phyloP scores from a whole-genome alignment of 2,888 invertebrate genomes.

The Aleiodes testaceus region DNA sequence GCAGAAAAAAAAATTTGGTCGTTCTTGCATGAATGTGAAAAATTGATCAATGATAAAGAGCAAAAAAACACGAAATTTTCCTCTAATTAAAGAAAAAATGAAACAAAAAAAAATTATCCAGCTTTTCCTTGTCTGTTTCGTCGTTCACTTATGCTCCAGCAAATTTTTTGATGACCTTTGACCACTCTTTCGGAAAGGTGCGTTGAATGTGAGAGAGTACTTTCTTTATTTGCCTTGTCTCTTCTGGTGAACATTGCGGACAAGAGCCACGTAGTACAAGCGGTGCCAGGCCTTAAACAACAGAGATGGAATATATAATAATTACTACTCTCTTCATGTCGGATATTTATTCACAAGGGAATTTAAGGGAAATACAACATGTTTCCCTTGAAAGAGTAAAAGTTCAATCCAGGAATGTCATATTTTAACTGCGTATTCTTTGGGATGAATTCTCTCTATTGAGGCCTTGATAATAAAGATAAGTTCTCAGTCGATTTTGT shows the following conservation, averaged over 20 bases:
- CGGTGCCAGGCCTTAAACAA: constrained; percentile 81
- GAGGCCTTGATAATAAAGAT: no score
- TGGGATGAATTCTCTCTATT: no score
- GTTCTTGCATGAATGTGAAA: no score
- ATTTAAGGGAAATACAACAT: no score
- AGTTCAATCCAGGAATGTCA: no score
- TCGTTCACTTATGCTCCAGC: constrained; percentile 70
- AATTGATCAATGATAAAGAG: no score
- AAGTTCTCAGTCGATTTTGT: no score
- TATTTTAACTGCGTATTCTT: no score
- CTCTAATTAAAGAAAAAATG: no score
- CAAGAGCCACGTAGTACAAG: constrained; percentile 83
- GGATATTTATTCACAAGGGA: constrained; percentile 1
- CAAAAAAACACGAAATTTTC: no score
- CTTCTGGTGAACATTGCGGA: constrained; percentile 81
- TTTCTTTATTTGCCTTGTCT: constrained; percentile 83
- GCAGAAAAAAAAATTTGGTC: no score
- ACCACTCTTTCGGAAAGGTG: constrained; percentile 85
- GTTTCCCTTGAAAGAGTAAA: no score
- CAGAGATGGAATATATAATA: constrained; percentile 35
- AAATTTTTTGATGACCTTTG: constrained; percentile 82
- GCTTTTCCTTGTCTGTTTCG: not conserved
- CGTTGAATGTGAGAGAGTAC: constrained; percentile 84
- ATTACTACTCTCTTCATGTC: not conserved
- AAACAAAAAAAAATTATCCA: not conserved